Percentiles rank a stretch among this genome's conserved stretches.
These are phyloP conservation scores for Agrotis puta DNA, from an alignment of 2,888 invertebrate genomes.

Conservation along the genomic window DNA sequence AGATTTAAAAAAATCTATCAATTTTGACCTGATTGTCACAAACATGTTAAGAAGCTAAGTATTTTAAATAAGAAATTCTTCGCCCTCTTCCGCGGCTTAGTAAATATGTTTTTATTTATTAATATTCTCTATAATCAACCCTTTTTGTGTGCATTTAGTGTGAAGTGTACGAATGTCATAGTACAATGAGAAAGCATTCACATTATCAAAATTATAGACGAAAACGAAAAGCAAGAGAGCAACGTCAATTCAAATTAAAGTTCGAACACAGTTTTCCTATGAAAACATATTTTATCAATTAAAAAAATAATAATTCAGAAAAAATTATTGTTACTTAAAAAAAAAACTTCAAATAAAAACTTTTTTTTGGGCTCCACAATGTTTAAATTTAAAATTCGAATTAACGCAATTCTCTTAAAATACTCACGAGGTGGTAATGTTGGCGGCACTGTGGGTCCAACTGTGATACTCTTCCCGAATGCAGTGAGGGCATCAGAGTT, in stretches of 20 bases:
- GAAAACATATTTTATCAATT: no score
- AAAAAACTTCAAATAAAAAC: not conserved
- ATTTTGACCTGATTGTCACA: not conserved
- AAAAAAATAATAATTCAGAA: no score
- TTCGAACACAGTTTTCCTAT: not conserved
- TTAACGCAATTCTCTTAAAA: constrained; percentile 12
- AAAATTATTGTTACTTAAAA: not conserved
- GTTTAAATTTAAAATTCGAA: not conserved
- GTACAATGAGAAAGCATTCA: constrained; percentile 20
- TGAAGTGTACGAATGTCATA: constrained; percentile 9
- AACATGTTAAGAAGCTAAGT: not conserved
- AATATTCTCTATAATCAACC: constrained; percentile 11
- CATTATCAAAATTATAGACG: not conserved
- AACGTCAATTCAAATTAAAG: not conserved
- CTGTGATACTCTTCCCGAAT: constrained; percentile 93
- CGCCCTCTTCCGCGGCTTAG: not conserved
- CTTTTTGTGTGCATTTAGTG: constrained; percentile 1
- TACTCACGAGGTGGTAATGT: constrained; percentile 91
- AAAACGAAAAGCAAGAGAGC: not conserved
- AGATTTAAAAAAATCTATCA: not conserved
- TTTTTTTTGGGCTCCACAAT: not conserved
- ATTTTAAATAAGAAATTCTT: not conserved
- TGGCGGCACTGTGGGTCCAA: constrained; percentile 90
- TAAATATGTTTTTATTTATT: not conserved
- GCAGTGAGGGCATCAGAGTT: constrained; percentile 92